Evolutionary conservation across 2,797 vertebrate genomes (phyloP).

Genomic region (Myoxocephalus aenaeus): DNA sequence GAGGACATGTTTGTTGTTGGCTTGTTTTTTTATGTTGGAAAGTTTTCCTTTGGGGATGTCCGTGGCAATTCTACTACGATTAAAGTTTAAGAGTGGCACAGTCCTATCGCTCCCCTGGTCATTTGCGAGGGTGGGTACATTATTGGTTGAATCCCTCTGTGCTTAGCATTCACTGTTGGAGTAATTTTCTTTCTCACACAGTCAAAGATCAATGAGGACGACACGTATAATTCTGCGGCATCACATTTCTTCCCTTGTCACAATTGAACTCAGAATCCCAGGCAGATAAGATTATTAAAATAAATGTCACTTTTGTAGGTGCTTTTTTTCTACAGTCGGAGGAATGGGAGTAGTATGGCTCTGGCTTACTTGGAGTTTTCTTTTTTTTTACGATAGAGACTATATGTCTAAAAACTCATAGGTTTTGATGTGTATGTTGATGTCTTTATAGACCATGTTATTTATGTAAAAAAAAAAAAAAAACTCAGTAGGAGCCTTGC

Average conservation of each 20-base stretch:
- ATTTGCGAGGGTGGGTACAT: constrained; percentile 45
- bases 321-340: constrained; percentile 41
- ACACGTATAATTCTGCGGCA: constrained; percentile 57
- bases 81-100: constrained; percentile 59
- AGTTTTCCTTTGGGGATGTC: constrained; percentile 64
- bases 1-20: constrained; percentile 64
- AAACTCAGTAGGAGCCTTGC: background rate
- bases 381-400: constrained; percentile 30
- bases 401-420: constrained; percentile 26
- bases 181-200: constrained; percentile 56
- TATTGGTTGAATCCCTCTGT: constrained; percentile 50
- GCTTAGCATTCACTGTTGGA: constrained; percentile 38
- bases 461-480: constrained; percentile 44
- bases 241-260: constrained; percentile 68
- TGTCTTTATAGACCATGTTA: constrained; percentile 32
- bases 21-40: constrained; percentile 60
- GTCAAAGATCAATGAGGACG: constrained; percentile 72
- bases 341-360: constrained; percentile 27
- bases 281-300: constrained; percentile 71
- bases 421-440: constrained; percentile 43
- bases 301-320: constrained; percentile 58
- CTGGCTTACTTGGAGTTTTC: constrained; percentile 30
- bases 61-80: constrained; percentile 44
- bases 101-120: constrained; percentile 55
- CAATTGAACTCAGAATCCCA: constrained; percentile 65